These are phyloP conservation scores for Campaea margaritaria DNA, from an alignment of 2,888 invertebrate genomes.

Conservation along the genomic window DNA sequence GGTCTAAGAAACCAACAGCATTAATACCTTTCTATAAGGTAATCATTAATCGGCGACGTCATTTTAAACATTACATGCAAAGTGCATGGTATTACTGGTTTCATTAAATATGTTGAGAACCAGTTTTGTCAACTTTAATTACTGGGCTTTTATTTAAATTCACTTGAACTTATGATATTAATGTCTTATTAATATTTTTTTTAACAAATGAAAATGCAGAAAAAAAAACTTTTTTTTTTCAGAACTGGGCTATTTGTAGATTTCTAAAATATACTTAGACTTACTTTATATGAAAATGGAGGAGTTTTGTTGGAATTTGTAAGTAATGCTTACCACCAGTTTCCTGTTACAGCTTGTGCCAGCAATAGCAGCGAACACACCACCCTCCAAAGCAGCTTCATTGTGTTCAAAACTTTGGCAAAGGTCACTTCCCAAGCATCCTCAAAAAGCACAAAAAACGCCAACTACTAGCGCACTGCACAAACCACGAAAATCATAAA, in stretches of 20 bases:
- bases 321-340: conserved; percentile 75
- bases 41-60: neutral
- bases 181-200: too few relatives aligned
- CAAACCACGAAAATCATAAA: conserved; percentile 54
- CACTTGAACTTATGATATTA: neutral
- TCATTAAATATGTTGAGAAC: conserved; percentile 28
- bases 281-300: too few relatives aligned
- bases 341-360: conserved; percentile 70
- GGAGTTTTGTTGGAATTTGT: too few relatives aligned
- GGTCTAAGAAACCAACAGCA: too few relatives aligned
- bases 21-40: too few relatives aligned
- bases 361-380: conserved; percentile 67
- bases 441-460: conserved; percentile 52
- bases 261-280: too few relatives aligned
- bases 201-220: too few relatives aligned
- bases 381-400: conserved; percentile 79
- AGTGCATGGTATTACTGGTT: conserved; percentile 15
- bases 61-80: conserved; percentile 3
- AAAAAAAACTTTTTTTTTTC: too few relatives aligned
- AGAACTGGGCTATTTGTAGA: too few relatives aligned
- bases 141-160: conserved; percentile 13
- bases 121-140: conserved; percentile 17
- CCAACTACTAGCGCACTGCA: conserved; percentile 50
- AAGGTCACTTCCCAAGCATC: conserved; percentile 58
- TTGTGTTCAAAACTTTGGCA: conserved; percentile 54